phyloP scores from a whole-genome alignment of 2,113 vertebrate species.

The Agapornis roseicollis region DNA sequence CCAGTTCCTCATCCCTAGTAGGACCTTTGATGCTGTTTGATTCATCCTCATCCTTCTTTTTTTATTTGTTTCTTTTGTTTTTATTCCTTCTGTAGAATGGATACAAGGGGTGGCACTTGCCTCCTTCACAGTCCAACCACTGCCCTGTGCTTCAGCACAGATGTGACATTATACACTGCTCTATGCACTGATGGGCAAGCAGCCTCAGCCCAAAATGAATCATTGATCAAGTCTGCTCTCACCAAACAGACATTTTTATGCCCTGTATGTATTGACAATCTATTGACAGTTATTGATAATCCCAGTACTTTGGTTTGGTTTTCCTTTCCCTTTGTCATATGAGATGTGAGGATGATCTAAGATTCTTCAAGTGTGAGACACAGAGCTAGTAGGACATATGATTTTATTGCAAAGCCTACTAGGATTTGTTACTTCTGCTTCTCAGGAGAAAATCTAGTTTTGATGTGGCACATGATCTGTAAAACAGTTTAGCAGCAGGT shows the following conservation, averaged over 20 bases:
- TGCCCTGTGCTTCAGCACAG: accelerated
- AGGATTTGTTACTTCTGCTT: background rate
- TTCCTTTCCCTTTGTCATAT: background rate
- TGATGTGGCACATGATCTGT: background rate
- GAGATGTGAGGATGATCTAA: background rate
- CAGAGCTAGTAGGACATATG: background rate
- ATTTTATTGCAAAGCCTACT: background rate
- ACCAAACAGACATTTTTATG: background rate
- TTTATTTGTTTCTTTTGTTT: background rate
- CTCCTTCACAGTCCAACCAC: background rate
- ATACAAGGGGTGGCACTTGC: background rate
- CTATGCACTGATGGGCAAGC: background rate
- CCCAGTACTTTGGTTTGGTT: background rate
- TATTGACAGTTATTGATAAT: background rate
- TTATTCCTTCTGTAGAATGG: background rate
- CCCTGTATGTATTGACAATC: background rate
- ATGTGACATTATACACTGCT: accelerated
- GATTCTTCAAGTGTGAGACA: background rate
- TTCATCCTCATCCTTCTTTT: background rate
- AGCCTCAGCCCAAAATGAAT: background rate
- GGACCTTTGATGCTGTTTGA: background rate
- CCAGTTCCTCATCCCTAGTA: background rate
- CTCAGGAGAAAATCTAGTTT: background rate
- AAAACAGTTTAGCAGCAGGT: background rate
- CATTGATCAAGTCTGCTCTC: background rate